Conservation (phyloP, 2,113 vertebrate genomes). For the Carollia perspicillata region DNA sequence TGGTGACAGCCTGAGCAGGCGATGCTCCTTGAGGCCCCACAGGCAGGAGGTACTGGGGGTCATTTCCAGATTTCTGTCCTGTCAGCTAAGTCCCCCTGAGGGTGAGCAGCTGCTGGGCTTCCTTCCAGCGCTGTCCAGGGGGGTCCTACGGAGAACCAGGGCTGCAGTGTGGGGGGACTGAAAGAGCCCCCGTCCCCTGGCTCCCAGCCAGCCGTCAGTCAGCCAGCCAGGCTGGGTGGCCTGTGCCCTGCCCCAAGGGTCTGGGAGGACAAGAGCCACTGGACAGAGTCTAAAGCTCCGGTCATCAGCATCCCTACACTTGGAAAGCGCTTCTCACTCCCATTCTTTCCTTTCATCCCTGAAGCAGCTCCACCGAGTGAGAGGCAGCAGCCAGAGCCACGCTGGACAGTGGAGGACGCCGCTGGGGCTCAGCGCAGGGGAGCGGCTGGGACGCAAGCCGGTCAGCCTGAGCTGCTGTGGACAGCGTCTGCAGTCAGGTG, state of each 20-base stretch:
- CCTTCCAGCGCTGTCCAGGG: not conserved
- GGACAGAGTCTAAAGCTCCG: not conserved
- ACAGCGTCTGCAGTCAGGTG: accelerated
- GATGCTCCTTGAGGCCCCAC: not conserved
- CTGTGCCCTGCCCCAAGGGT: not conserved
- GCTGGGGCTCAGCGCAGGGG: not conserved
- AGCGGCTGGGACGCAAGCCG: accelerated
- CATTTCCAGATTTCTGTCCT: not conserved
- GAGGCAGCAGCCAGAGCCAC: accelerated
- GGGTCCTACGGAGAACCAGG: not conserved
- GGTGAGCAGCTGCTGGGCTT: not conserved
- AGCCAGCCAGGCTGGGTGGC: not conserved
- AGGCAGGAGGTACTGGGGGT: not conserved
- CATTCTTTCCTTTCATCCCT: not conserved
- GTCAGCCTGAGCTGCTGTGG: not conserved
- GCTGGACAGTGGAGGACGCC: not conserved
- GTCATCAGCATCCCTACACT: not conserved
- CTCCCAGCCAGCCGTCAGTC: not conserved
- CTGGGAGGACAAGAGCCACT: not conserved
- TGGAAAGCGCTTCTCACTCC: not conserved
- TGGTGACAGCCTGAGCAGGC: accelerated
- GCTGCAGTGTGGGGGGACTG: not conserved
- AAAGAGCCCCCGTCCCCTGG: not conserved
- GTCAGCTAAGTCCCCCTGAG: not conserved
- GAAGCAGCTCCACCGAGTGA: accelerated